phyloP scores from a whole-genome alignment of 2,113 vertebrate species.

The Archilochus colubris region DNA sequence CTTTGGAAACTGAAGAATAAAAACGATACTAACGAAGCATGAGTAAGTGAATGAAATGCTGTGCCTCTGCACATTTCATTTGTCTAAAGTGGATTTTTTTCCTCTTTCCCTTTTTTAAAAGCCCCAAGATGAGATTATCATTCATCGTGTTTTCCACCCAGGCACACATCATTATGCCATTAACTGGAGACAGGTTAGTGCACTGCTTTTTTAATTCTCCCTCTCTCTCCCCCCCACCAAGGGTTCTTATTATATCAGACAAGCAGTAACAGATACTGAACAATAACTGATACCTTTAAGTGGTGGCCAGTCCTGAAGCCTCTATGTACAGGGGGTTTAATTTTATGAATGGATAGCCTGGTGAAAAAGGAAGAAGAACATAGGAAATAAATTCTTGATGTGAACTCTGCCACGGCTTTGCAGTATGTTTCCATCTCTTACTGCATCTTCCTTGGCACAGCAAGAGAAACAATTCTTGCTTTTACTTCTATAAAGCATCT shows the following conservation, averaged over 20 bases:
- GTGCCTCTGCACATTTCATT: neutral
- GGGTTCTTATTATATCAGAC: slow-evolving; percentile 21
- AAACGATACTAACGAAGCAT: neutral
- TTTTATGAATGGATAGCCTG: neutral
- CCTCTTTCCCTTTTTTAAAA: slow-evolving; percentile 67
- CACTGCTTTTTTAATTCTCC: slow-evolving; percentile 7
- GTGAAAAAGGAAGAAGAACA: neutral
- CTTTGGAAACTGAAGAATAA: neutral
- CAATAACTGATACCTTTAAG: neutral
- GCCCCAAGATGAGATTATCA: slow-evolving; percentile 91
- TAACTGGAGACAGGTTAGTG: slow-evolving; percentile 93
- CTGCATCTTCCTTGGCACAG: neutral
- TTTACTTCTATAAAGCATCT: neutral
- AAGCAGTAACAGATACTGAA: neutral
- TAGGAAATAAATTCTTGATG: neutral
- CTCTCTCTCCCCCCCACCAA: neutral
- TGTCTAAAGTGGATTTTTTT: neutral
- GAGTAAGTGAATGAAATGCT: neutral
- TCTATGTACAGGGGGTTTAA: neutral
- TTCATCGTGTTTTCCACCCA: slow-evolving; percentile 92
- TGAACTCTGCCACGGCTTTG: neutral
- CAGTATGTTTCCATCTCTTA: neutral
- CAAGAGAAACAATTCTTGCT: neutral
- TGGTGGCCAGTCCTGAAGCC: neutral
- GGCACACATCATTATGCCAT: slow-evolving; percentile 83